Conservation (phyloP, 1,140 invertebrate genomes). For the Solenopsis fugax region DNA sequence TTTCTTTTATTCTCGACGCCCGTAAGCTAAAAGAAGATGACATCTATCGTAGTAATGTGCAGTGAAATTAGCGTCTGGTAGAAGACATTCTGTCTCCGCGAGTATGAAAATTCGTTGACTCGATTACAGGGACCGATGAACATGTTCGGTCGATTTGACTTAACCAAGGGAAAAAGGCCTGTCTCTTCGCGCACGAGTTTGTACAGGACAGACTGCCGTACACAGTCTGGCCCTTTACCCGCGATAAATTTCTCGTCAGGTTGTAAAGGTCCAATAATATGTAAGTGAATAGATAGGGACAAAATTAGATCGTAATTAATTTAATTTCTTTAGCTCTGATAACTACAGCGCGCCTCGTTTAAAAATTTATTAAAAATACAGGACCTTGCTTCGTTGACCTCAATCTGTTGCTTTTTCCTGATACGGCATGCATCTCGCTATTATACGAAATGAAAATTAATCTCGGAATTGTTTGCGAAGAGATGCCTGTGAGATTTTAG, state of each 20-base stretch:
- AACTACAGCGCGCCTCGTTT: background rate
- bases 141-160: conserved; percentile 76
- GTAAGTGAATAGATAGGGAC: conserved; percentile 32
- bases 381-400: background rate
- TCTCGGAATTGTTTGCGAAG: background rate
- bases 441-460: background rate
- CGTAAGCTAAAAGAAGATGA: background rate
- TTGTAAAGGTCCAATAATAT: conserved; percentile 63
- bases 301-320: conserved; percentile 65
- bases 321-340: conserved; percentile 25
- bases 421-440: background rate
- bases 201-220: conserved; percentile 20
- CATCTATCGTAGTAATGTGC: conserved; percentile 16
- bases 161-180: conserved; percentile 71
- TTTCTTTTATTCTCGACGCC: background rate
- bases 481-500: background rate
- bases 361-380: conserved; percentile 7
- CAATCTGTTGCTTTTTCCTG: background rate
- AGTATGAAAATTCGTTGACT: conserved; percentile 69
- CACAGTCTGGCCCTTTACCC: conserved; percentile 53
- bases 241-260: conserved; percentile 18
- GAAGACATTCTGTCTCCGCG: conserved; percentile 32
- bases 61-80: conserved; percentile 46
- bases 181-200: conserved; percentile 66
- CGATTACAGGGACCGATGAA: conserved; percentile 74